A percentile compares a stretch with the other conserved stretches of the same genome.
Evolutionary conservation across 2,113 vertebrate genomes (phyloP).

Genomic region (Charadrius vociferus): DNA sequence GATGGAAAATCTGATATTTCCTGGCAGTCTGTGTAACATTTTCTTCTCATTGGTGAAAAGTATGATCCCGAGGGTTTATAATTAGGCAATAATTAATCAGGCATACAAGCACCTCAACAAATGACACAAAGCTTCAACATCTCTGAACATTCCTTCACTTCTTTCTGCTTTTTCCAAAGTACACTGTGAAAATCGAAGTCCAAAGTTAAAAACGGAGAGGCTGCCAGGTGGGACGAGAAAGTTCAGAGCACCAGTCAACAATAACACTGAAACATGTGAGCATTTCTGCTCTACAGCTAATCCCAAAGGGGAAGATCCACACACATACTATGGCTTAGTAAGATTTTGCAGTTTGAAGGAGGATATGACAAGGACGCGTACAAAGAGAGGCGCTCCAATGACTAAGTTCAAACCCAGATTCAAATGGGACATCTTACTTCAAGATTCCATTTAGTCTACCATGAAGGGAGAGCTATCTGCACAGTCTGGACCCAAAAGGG

Average conservation of each 20-base stretch:
- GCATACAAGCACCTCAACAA: slow-evolving; percentile 38
- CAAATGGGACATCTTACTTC: background rate
- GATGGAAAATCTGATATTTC: slow-evolving; percentile 61
- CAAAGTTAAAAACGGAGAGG: background rate
- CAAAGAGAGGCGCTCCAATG: background rate
- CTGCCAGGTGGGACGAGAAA: slow-evolving; percentile 10
- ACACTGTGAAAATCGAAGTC: background rate
- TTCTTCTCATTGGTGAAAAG: slow-evolving; percentile 46
- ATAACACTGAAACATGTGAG: accelerated
- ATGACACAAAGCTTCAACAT: slow-evolving; percentile 28
- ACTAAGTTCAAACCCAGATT: background rate
- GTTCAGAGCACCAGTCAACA: background rate
- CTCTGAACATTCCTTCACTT: slow-evolving; percentile 24
- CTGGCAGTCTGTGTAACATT: slow-evolving; percentile 7
- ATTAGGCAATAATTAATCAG: slow-evolving; percentile 65
- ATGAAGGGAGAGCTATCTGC: background rate
- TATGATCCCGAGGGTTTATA: slow-evolving; percentile 24
- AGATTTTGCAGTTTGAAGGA: background rate
- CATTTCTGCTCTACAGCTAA: background rate
- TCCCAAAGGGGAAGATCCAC: background rate
- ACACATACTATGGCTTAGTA: accelerated
- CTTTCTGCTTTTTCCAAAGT: slow-evolving; percentile 46
- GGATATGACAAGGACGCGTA: background rate
- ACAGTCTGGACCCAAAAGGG: background rate
- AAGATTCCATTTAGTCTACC: background rate